Evolutionary conservation across 2,888 invertebrate genomes (phyloP).

Genomic region (Athetis lepigone): DNA sequence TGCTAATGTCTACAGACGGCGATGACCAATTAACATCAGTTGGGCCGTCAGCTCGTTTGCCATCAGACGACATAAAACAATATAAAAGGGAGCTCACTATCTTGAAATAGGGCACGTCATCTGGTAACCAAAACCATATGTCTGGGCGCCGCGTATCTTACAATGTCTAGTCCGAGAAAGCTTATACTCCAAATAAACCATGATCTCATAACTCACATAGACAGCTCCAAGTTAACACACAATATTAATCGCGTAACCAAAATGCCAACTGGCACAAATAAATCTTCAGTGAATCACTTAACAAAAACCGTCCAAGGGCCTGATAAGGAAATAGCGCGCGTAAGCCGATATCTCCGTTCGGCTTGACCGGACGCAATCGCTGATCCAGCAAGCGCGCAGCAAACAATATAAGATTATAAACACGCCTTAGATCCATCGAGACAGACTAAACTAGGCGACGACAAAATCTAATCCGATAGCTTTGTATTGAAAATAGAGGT

Average conservation of each 20-base stretch:
- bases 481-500: background rate
- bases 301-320: conserved; percentile 55
- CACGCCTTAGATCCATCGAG: conserved; percentile 36
- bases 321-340: conserved; percentile 64
- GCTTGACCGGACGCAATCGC: conserved; percentile 60
- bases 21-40: no score
- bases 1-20: no score
- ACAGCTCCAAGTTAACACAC: conserved; percentile 16
- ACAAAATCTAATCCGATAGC: conserved; percentile 2
- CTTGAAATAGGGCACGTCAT: conserved; percentile 23
- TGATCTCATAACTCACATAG: conserved; percentile 41
- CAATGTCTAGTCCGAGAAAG: conserved; percentile 11
- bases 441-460: conserved; percentile 6
- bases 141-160: background rate
- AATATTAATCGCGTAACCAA: conserved; percentile 39
- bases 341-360: conserved; percentile 68
- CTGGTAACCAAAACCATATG: conserved; percentile 28
- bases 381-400: conserved; percentile 52
- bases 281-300: conserved; percentile 46
- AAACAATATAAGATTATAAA: conserved; percentile 47
- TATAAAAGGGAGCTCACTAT: no score
- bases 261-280: conserved; percentile 36
- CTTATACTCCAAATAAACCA: conserved; percentile 16
- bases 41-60: no score
- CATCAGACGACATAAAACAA: no score